Percentiles rank a stretch among this genome's conserved stretches.
These are phyloP conservation scores for Chrysogorgia sp. DNA, from an alignment of 92 coral and sea anemone species.

Conservation along the genomic window DNA sequence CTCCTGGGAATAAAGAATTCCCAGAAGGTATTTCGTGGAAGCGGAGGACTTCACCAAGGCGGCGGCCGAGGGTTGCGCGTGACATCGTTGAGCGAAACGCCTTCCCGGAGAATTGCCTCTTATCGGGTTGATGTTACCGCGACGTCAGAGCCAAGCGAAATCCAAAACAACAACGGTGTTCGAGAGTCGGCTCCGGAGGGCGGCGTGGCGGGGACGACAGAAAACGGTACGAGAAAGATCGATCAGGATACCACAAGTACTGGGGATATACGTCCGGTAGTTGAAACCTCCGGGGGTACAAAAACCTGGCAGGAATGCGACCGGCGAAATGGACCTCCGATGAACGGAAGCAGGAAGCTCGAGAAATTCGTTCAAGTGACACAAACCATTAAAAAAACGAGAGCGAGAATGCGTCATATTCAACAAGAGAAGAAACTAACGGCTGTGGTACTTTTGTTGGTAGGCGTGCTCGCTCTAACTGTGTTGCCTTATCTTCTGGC, in stretches of 20 bases:
- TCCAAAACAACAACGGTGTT: not conserved
- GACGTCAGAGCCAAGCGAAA: not conserved
- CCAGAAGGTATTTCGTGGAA: not conserved
- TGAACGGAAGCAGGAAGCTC: not conserved
- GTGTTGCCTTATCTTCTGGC: slow-evolving; percentile 33
- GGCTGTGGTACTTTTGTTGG: slow-evolving; percentile 25
- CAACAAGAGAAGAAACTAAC: slow-evolving; percentile 46
- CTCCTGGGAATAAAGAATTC: slow-evolving; percentile 11
- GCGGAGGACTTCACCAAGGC: slow-evolving; percentile 29
- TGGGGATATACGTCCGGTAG: not conserved
- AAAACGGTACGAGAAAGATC: not conserved
- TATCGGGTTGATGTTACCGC: slow-evolving; percentile 9
- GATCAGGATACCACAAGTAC: not conserved
- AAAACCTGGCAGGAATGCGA: slow-evolving; percentile 4
- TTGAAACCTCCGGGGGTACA: not conserved
- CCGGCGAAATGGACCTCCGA: not conserved
- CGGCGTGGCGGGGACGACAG: not conserved
- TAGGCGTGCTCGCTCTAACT: slow-evolving; percentile 22
- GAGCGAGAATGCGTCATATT: not conserved
- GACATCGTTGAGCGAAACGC: not conserved
- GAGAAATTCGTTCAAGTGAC: not conserved
- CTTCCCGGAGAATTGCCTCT: not conserved
- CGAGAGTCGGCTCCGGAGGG: not conserved
- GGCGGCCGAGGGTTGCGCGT: not conserved
- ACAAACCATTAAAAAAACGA: not conserved